Evolutionary conservation across 1,140 invertebrate genomes (phyloP).

Genomic region (Oscheius sp.): DNA sequence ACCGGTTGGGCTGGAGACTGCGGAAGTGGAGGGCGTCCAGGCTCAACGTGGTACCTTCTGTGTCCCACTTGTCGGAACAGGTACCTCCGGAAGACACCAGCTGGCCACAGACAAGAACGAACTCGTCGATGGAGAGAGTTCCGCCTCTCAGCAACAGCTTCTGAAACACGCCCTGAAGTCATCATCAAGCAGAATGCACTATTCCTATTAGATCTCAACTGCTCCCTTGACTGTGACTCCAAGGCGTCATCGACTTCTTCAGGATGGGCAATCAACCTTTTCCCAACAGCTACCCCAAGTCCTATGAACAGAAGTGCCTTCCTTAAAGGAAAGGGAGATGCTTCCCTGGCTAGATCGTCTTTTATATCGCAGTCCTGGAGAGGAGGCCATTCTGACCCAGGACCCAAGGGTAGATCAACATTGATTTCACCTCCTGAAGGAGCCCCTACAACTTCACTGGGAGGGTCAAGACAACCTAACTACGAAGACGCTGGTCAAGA

Average conservation of each 20-base stretch:
- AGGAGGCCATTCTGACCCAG: constrained; percentile 28
- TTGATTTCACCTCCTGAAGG: constrained; percentile 11
- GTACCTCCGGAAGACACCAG: constrained; percentile 68
- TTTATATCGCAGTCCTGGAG: constrained; percentile 10
- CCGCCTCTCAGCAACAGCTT: constrained; percentile 59
- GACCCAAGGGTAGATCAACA: constrained; percentile 20
- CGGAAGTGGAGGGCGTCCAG: constrained; percentile 78
- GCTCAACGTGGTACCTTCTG: constrained; percentile 81
- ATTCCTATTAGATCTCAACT: constrained; percentile 83
- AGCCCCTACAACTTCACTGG: constrained; percentile 10
- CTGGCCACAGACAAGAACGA: constrained; percentile 56
- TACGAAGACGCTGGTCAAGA: constrained; percentile 3
- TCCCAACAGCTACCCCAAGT: constrained; percentile 63
- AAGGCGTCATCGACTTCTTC: constrained; percentile 62
- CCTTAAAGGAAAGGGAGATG: constrained; percentile 17
- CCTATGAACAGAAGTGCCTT: constrained; percentile 29
- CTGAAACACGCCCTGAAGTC: constrained; percentile 70
- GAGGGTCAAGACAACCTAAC: neutral
- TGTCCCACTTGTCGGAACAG: constrained; percentile 84
- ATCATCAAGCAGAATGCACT: constrained; percentile 88
- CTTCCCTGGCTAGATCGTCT: neutral
- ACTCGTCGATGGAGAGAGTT: constrained; percentile 51
- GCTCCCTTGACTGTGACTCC: constrained; percentile 66
- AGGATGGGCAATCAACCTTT: constrained; percentile 66
- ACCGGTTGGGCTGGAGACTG: constrained; percentile 83